These are phyloP conservation scores for Pogonophryne albipinna DNA, from an alignment of 2,797 vertebrate genomes.

Conservation along the genomic window DNA sequence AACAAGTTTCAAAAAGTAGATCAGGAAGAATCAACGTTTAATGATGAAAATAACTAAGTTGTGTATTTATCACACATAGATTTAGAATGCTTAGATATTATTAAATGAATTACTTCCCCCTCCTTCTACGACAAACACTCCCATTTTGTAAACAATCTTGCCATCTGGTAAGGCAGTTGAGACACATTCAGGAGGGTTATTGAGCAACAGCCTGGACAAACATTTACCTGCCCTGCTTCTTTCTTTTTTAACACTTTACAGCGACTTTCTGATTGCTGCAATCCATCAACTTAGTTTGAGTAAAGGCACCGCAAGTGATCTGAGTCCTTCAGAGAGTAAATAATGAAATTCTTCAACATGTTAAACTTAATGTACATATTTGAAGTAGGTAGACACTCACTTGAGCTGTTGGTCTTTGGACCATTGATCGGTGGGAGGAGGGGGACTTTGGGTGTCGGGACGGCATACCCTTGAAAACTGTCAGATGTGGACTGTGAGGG, in stretches of 20 bases:
- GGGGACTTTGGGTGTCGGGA: slow-evolving; percentile 86
- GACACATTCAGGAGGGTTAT: slow-evolving; percentile 46
- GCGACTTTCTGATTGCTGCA: slow-evolving; percentile 31
- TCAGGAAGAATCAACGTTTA: background rate
- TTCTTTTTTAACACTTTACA: slow-evolving; percentile 47
- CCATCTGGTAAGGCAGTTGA: slow-evolving; percentile 27
- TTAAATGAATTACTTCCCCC: slow-evolving; percentile 5
- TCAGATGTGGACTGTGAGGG: slow-evolving; percentile 73
- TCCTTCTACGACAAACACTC: slow-evolving; percentile 44
- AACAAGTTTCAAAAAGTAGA: background rate
- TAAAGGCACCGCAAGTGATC: slow-evolving; percentile 35
- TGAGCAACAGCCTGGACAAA: slow-evolving; percentile 70
- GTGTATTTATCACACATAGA: background rate
- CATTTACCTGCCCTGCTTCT: slow-evolving; percentile 62
- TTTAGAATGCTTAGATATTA: slow-evolving; percentile 14
- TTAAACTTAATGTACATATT: slow-evolving; percentile 44
- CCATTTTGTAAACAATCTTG: slow-evolving; percentile 53
- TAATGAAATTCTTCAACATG: slow-evolving; percentile 13
- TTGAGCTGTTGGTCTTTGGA: slow-evolving; percentile 73
- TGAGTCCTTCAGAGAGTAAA: slow-evolving; percentile 23
- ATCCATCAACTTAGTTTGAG: slow-evolving; percentile 45
- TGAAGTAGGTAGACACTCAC: slow-evolving; percentile 64
- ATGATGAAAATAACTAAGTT: background rate
- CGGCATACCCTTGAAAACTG: slow-evolving; percentile 79
- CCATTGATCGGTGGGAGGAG: slow-evolving; percentile 67